phyloP scores from a whole-genome alignment of 2,888 invertebrate species.

The Eupithecia pulchellata region DNA sequence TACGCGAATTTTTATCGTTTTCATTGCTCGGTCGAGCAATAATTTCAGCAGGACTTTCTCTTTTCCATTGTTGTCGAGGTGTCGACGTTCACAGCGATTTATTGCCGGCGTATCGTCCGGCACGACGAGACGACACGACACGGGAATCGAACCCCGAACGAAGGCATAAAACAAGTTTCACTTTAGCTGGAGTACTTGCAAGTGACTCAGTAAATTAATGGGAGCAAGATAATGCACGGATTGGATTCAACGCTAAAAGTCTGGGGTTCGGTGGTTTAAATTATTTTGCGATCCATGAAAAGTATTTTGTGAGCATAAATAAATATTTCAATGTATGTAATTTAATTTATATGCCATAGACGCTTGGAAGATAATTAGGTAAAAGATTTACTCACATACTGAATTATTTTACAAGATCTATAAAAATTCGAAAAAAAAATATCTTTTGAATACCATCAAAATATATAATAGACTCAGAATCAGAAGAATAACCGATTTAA shows the following conservation, averaged over 20 bases:
- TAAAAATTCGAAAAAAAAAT: neutral
- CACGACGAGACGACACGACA: conserved; percentile 65
- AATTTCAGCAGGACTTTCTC: conserved; percentile 78
- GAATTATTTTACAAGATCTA: too few relatives aligned
- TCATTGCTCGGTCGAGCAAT: conserved; percentile 58
- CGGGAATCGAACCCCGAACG: conserved; percentile 73
- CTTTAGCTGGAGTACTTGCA: conserved; percentile 48
- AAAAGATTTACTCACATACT: too few relatives aligned
- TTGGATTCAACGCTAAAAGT: conserved; percentile 29
- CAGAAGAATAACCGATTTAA: neutral
- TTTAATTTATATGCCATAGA: too few relatives aligned
- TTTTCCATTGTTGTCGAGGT: conserved; percentile 78
- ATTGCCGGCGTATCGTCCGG: conserved; percentile 70
- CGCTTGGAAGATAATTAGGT: too few relatives aligned
- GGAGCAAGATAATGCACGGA: conserved; percentile 37
- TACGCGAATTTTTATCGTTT: conserved; percentile 59
- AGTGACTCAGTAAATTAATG: conserved; percentile 43
- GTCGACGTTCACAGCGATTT: conserved; percentile 71
- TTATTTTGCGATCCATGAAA: conserved; percentile 1
- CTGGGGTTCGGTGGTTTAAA: neutral
- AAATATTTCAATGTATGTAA: neutral
- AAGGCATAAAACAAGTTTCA: conserved; percentile 58
- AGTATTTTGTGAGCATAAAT: neutral
- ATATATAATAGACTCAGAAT: neutral
- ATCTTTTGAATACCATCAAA: neutral